Conservation (phyloP, 35 echinoderm and acorn worm genomes). For the Lytechinus variegatus region DNA sequence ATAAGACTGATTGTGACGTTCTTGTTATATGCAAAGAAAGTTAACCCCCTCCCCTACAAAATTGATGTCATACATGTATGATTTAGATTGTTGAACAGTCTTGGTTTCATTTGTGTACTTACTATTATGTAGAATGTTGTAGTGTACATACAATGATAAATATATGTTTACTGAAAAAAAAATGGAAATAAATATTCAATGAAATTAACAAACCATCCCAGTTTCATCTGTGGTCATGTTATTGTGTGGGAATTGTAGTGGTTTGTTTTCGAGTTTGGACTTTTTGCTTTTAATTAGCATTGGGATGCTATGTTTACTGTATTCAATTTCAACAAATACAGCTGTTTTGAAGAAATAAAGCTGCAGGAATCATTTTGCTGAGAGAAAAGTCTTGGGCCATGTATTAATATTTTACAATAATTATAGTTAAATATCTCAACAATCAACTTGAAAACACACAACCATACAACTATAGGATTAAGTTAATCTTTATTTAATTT, state of each 20-base stretch:
- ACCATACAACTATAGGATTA: not conserved
- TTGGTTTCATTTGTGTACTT: not conserved
- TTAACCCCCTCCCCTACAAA: too few relatives aligned
- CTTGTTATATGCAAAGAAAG: too few relatives aligned
- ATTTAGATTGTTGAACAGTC: not conserved
- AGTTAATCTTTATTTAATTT: not conserved
- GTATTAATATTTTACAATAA: not conserved
- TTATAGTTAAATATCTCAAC: not conserved
- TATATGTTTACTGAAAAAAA: not conserved
- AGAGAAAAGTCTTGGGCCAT: too few relatives aligned
- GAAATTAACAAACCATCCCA: not conserved
- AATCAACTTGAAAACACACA: not conserved
- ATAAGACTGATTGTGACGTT: too few relatives aligned
- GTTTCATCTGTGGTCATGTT: not conserved
- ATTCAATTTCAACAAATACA: too few relatives aligned
- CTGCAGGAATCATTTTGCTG: too few relatives aligned
- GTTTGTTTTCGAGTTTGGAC: too few relatives aligned
- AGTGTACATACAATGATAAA: slow-evolving; percentile 4
- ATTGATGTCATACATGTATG: not conserved
- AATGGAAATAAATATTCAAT: not conserved
- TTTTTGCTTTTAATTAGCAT: too few relatives aligned
- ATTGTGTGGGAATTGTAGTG: not conserved
- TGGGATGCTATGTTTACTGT: too few relatives aligned
- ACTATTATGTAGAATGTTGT: not conserved
- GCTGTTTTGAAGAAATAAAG: too few relatives aligned